A percentile compares a stretch with the other conserved stretches of the same genome.
These are phyloP conservation scores for Heterochromis multidens DNA, from an alignment of 2,113 vertebrate genomes.

Conservation along the genomic window DNA sequence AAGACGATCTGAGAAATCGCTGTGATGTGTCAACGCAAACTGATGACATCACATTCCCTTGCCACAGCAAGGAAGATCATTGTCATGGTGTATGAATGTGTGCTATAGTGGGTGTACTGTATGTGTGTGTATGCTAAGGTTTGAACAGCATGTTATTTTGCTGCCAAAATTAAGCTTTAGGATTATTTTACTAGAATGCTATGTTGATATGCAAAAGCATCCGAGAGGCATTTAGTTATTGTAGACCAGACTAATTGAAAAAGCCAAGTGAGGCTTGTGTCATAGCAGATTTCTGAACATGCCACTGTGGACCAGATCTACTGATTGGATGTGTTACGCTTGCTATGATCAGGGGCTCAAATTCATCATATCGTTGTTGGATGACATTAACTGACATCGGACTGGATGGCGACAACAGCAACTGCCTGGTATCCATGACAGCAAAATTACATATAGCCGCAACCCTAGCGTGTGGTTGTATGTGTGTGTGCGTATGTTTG, in stretches of 20 bases:
- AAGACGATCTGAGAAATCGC: background rate
- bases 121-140: background rate
- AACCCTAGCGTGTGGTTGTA: background rate
- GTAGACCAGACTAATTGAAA: slow-evolving; percentile 6
- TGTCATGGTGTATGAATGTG: background rate
- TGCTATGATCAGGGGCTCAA: background rate
- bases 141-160: background rate
- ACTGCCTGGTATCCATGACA: background rate
- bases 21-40: background rate
- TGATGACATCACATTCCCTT: slow-evolving; percentile 27
- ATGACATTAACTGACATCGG: background rate
- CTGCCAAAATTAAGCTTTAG: background rate
- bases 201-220: background rate
- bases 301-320: background rate
- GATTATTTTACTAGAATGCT: background rate
- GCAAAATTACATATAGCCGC: background rate
- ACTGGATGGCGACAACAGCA: background rate
- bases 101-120: background rate
- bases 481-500: background rate
- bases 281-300: background rate
- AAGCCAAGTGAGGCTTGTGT: slow-evolving; percentile 37
- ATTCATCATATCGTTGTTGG: background rate
- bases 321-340: background rate
- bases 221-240: background rate
- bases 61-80: background rate